phyloP scores from a whole-genome alignment of 2,888 invertebrate species.

The Hyposoter didymator region DNA sequence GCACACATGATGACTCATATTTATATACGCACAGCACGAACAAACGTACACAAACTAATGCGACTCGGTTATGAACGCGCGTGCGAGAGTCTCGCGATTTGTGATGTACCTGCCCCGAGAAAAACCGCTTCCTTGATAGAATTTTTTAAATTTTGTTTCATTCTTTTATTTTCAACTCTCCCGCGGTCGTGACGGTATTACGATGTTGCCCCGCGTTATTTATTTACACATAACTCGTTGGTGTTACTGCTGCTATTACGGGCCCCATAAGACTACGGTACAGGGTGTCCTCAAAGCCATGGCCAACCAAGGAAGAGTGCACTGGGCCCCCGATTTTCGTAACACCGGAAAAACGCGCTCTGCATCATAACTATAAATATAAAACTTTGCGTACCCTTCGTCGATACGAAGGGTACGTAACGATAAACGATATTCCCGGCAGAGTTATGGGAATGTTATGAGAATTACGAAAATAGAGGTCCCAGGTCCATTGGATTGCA shows the following conservation, averaged over 20 bases:
- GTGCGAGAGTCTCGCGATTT: slow-evolving; percentile 47
- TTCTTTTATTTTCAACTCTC: slow-evolving; percentile 36
- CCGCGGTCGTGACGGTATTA: slow-evolving; percentile 46
- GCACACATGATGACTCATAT: background rate
- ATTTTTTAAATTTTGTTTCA: slow-evolving; percentile 20
- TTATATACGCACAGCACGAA: slow-evolving; percentile 7
- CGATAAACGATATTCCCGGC: too few relatives aligned
- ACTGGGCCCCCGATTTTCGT: background rate
- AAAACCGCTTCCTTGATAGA: slow-evolving; percentile 55
- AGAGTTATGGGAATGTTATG: too few relatives aligned
- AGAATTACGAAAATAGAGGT: too few relatives aligned
- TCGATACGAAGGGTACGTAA: too few relatives aligned
- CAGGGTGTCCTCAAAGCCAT: background rate
- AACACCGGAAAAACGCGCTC: too few relatives aligned
- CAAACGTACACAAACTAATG: slow-evolving; percentile 22
- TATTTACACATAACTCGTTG: slow-evolving; percentile 57
- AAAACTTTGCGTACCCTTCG: too few relatives aligned
- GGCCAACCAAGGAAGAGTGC: background rate
- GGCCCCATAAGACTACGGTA: slow-evolving; percentile 5
- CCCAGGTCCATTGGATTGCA: too few relatives aligned
- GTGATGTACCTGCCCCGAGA: slow-evolving; percentile 29
- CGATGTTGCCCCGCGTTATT: slow-evolving; percentile 52
- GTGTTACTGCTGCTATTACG: slow-evolving; percentile 58
- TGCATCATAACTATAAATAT: too few relatives aligned
- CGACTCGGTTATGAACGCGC: slow-evolving; percentile 35